Conservation (phyloP, 2,113 vertebrate species). For the Corapipo altera region DNA sequence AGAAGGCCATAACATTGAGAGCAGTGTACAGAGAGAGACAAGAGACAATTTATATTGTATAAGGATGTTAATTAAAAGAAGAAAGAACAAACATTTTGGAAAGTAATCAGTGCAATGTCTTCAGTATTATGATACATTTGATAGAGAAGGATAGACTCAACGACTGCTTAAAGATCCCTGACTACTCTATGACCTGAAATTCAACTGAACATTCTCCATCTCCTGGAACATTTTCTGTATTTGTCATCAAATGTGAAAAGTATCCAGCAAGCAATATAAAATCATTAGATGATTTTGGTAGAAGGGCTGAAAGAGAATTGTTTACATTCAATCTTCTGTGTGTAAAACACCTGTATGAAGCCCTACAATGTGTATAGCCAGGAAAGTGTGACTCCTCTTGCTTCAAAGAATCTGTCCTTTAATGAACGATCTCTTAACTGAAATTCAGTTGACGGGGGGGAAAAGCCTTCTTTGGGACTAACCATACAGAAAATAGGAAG, state of each 20-base stretch:
- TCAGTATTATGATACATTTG: neutral
- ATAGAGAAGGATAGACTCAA: neutral
- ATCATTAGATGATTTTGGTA: neutral
- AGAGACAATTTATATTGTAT: neutral
- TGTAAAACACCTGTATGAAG: neutral
- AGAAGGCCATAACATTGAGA: neutral
- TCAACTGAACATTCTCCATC: neutral
- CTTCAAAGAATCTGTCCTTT: neutral
- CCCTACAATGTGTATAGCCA: neutral
- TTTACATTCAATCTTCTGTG: neutral
- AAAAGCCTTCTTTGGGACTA: neutral
- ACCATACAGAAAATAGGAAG: neutral
- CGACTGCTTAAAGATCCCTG: neutral
- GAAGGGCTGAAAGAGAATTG: neutral
- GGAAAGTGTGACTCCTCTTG: neutral
- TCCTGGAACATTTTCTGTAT: neutral
- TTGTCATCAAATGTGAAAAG: neutral
- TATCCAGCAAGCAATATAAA: neutral
- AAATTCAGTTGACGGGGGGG: neutral
- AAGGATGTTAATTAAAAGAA: neutral
- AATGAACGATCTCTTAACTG: neutral
- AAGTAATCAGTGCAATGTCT: neutral
- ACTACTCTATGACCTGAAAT: neutral
- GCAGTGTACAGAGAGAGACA: neutral
- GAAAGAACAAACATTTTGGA: neutral